Base-by-base conservation (phyloP, 2,113 vertebrate genomes). In the Psettodes erumei region DNA sequence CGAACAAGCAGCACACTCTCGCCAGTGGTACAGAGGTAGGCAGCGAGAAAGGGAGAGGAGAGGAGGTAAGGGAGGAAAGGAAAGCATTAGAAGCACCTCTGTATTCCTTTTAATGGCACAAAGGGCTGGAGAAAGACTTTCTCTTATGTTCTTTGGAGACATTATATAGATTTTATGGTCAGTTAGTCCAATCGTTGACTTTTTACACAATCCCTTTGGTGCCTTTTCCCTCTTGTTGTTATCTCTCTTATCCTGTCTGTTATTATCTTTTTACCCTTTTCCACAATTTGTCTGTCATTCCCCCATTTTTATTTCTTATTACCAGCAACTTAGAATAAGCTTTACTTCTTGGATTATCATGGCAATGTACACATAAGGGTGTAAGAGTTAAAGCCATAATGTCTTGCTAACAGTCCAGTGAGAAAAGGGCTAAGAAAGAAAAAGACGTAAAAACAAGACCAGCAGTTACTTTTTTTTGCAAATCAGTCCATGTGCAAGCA, bases 1-100 rank as follows among this genome's bases (percentile, higher is more conserved):
- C 85, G 86, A 83, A 90, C 84, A 84, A 89, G 86, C 83, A 65
- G 55, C 21, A 28, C 77, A 68, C 81, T 74, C 77, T 82, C 65
- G 76, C 69, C 62, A 25, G 75, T 37, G 69, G 76, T 61, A 55
- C 50, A 48, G 55, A 71, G 71, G 75, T 68, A 60, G 32, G 28
- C 45, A 55, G 21, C 4, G 30, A 38, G 50, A n/a, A 51, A 32
- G 4, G 42, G 40, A 67, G n/a, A 43, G 48, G 37, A 56, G 38
- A 55, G 71, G 54, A 60, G 58, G 58, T n/a, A 32, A 50, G 63
- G 76, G 32, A 71, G 71, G 69, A 64, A 77, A 71, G 55, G 74
- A 74, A 79, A 53, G 74, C 67, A 62, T 77, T 61, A 42, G 65
- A 38, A 86, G 62, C 77, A 82, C 77, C 69, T 79, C 71, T 71